A percentile compares a stretch with the other conserved stretches of the same genome.
Evolutionary conservation across 2,113 vertebrate genomes (phyloP).

Genomic region (Cynoglossus semilaevis): DNA sequence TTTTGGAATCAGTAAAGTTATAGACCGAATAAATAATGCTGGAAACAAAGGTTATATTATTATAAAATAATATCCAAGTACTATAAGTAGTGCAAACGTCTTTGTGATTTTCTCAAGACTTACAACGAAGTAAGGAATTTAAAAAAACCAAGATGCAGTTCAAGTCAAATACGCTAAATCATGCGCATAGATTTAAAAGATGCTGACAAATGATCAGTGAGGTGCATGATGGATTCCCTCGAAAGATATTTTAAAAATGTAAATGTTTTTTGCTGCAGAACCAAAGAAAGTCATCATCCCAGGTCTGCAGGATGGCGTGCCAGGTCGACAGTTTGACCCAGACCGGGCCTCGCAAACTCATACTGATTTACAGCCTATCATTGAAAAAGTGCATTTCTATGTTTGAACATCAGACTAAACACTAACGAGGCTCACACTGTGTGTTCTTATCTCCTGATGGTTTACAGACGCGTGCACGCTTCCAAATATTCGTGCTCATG

Average conservation of each 20-base stretch:
- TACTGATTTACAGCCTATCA: conserved; percentile 19
- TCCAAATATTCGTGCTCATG: too few species aligned
- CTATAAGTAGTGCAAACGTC: too few species aligned
- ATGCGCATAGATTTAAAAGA: background rate
- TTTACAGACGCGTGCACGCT: background rate
- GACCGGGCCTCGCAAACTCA: conserved; percentile 1
- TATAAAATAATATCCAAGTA: too few species aligned
- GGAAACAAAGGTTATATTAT: too few species aligned
- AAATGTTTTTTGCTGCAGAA: background rate
- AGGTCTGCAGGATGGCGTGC: conserved; percentile 9
- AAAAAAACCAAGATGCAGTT: too few species aligned
- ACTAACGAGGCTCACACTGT: conserved; percentile 22
- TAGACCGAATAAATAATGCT: too few species aligned
- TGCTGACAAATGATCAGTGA: background rate
- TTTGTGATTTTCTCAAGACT: too few species aligned
- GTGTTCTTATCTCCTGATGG: conserved; percentile 18
- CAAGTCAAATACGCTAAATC: too few species aligned
- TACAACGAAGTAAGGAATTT: too few species aligned
- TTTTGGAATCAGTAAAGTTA: too few species aligned
- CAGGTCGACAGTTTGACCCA: conserved; percentile 26
- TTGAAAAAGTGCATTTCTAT: conserved; percentile 31
- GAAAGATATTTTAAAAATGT: background rate
- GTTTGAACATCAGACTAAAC: conserved; percentile 10
- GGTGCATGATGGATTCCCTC: background rate
- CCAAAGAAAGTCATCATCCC: conserved; percentile 5